phyloP scores from a whole-genome alignment of 2,888 invertebrate species.

The Bellardia pandia region DNA sequence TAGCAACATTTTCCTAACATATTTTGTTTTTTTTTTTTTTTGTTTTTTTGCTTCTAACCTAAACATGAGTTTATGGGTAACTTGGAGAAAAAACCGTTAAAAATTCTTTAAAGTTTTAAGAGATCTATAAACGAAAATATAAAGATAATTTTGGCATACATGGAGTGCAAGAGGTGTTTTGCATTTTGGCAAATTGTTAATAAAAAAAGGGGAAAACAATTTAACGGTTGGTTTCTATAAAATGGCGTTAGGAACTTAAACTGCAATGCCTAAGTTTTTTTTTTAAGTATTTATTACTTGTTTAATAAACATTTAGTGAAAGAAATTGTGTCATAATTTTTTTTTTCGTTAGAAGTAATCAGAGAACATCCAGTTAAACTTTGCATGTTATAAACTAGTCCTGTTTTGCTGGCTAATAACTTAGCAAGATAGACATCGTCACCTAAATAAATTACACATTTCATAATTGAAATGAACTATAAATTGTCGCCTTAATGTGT shows the following conservation, averaged over 20 bases:
- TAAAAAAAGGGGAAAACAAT: not conserved
- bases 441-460: slow-evolving; percentile 38
- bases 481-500: slow-evolving; percentile 34
- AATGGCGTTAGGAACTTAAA: slow-evolving; percentile 13
- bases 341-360: not conserved
- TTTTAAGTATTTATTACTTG: not conserved
- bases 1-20: slow-evolving; percentile 38
- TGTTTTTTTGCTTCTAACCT: not conserved
- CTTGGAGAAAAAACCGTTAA: slow-evolving; percentile 24
- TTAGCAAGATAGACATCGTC: slow-evolving; percentile 30
- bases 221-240: slow-evolving; percentile 8
- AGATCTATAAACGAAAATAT: not conserved
- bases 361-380: slow-evolving; percentile 12
- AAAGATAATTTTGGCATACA: slow-evolving; percentile 48
- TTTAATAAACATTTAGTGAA: not conserved
- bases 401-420: not conserved
- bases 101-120: slow-evolving; percentile 14
- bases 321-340: slow-evolving; percentile 30
- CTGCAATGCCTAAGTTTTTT: not conserved
- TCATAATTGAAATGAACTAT: slow-evolving; percentile 28
- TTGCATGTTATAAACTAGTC: slow-evolving; percentile 12
- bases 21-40: slow-evolving; percentile 1
- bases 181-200: slow-evolving; percentile 28
- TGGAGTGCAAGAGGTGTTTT: not conserved
- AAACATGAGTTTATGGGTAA: slow-evolving; percentile 37